Evolutionary conservation across 2,888 invertebrate species (phyloP).

Genomic region (Anoncus sp.): DNA sequence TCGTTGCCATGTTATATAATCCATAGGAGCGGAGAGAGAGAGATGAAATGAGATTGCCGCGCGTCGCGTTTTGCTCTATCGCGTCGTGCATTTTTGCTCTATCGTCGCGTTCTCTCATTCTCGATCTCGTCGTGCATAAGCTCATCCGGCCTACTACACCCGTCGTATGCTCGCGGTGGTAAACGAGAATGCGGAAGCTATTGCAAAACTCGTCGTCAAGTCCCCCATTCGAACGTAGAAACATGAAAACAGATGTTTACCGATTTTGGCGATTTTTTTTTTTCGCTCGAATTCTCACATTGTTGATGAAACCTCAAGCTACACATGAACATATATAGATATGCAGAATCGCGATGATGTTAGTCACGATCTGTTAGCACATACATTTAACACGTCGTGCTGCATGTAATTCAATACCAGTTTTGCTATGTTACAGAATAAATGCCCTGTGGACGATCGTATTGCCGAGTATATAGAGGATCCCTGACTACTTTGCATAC

Average conservation of each 20-base stretch:
- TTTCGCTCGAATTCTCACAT: conserved; percentile 27
- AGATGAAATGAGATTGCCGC: background rate
- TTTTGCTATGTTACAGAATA: conserved; percentile 70
- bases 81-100: conserved; percentile 14
- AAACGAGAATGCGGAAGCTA: conserved; percentile 70
- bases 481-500: conserved; percentile 20
- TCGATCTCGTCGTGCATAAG: conserved; percentile 28
- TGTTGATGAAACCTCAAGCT: background rate
- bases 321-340: no score
- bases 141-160: conserved; percentile 46
- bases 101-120: conserved; percentile 1
- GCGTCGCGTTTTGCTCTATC: no score
- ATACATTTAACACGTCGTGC: conserved; percentile 60
- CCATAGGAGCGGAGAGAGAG: background rate
- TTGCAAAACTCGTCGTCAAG: conserved; percentile 68
- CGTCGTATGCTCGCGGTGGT: conserved; percentile 27
- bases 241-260: conserved; percentile 65
- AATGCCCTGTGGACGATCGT: conserved; percentile 67
- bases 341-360: background rate
- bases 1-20: background rate
- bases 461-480: conserved; percentile 54
- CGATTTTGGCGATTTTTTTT: conserved; percentile 11
- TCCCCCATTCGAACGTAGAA: conserved; percentile 12
- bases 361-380: conserved; percentile 31
- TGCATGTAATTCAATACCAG: conserved; percentile 68